Conservation (phyloP, 2,888 invertebrate species). For the Ecliptopera silaceata region DNA sequence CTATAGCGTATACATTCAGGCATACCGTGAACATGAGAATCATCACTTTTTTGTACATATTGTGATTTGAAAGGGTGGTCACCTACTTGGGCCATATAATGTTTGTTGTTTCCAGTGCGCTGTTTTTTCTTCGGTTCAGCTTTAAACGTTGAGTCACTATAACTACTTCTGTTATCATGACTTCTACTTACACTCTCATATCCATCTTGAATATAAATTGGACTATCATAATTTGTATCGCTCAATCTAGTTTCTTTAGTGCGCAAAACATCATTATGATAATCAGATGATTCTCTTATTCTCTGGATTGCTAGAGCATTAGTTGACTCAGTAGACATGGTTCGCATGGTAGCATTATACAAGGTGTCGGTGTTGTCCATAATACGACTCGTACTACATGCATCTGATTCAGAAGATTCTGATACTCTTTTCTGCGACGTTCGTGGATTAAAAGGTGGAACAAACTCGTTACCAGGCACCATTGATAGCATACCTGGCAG, state of each 20-base stretch:
- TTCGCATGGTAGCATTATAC: not conserved
- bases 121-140: not conserved
- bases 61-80: not conserved
- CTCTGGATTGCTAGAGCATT: not conserved
- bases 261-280: not conserved
- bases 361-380: not conserved
- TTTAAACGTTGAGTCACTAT: not conserved
- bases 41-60: not conserved
- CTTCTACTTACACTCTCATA: not conserved
- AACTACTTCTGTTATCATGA: not conserved
- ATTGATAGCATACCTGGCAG: not conserved
- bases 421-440: conserved; percentile 14
- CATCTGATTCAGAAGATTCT: conserved; percentile 19
- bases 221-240: not conserved
- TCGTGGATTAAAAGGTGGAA: conserved; percentile 1
- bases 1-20: conserved; percentile 4
- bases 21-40: not conserved
- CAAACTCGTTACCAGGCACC: not conserved
- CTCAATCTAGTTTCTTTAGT: not conserved
- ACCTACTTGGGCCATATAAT: not conserved
- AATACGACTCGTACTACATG: not conserved
- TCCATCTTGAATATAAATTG: not conserved
- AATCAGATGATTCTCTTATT: not conserved
- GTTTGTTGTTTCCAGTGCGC: not conserved
- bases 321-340: not conserved